phyloP scores from a whole-genome alignment of 2,888 invertebrate species.

The Drosophila buzzatii region DNA sequence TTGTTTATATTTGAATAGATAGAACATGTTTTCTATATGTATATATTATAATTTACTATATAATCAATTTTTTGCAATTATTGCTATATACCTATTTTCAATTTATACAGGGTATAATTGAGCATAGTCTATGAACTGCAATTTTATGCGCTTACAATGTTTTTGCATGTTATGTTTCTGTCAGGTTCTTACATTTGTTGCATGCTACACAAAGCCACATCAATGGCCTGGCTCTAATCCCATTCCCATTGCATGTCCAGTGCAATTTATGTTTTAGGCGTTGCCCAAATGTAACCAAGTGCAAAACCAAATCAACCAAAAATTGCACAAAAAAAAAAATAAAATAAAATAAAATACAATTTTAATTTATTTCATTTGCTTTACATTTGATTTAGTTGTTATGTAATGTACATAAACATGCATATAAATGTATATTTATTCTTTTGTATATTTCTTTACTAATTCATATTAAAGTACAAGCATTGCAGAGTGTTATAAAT shows the following conservation, averaged over 20 bases:
- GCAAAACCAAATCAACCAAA: constrained; percentile 74
- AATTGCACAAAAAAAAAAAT: constrained; percentile 67
- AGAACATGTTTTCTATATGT: too few species aligned
- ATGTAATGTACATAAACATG: constrained; percentile 8
- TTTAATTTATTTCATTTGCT: constrained; percentile 38
- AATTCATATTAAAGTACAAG: neutral
- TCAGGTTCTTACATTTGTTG: constrained; percentile 31
- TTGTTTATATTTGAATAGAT: neutral
- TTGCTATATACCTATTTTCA: neutral
- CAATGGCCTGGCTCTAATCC: neutral
- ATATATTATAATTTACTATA: neutral
- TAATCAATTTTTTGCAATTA: neutral
- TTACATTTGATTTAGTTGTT: constrained; percentile 7
- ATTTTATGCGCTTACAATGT: constrained; percentile 45
- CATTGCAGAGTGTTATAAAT: constrained; percentile 3
- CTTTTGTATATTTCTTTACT: neutral
- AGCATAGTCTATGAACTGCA: constrained; percentile 1
- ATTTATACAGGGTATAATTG: constrained; percentile 34
- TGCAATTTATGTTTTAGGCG: constrained; percentile 20
- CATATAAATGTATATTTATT: neutral
- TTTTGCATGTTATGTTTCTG: constrained; percentile 63
- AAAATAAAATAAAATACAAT: constrained; percentile 73
- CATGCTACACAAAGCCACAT: constrained; percentile 3
- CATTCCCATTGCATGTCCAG: neutral
- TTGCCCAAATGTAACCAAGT: constrained; percentile 53